Evolutionary conservation across 2,113 vertebrate species (phyloP), one percentile per base, ranked within the genome.

Genomic region (Silurus meridionalis): DNA sequence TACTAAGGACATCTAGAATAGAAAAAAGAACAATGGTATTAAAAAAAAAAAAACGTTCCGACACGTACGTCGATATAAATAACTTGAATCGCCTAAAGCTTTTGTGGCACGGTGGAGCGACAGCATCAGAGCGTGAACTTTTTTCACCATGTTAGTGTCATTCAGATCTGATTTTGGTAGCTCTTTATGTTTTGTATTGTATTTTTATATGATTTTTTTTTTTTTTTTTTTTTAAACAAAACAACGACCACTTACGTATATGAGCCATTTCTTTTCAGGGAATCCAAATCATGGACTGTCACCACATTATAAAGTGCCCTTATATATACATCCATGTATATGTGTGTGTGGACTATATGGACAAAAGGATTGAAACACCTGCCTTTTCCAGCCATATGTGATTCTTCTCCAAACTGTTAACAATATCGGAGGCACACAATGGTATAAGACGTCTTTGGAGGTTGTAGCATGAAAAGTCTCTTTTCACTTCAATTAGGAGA

Each of bases 251-350:
- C 78, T 81, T 66, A 58, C 25, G 72, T 23, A 14, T 14, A 72
- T 88, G 53, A 85, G 74, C 77, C 67, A 80, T 87, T 46, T 83
- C 63, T 78, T 80, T 84, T 88, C 87, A 88, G 87, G 87, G 87
- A 88, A 50, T 85, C 87, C 66, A 80, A 17, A 7, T 80, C 17
- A 63, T 75, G 82, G 55, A 85, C 53, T 60, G 72, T 77, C 74
- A 78, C 72, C 48, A 60, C 28, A 86, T 60, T 28, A n/a, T 64
- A 67, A 85, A 69, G 11, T 69, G 37, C 64, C 77, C 77, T 81
- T 37, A 37, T 37, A 37, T 37, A 37, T 37, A 37, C 28, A 37
- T 37, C 28, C 2, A 37, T 37, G 37, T 37, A 37, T 37, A 37
- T 37, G 37, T 37, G 37, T 37, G 37, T 37, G 37, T 37, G 37